phyloP scores from a whole-genome alignment of 2,888 invertebrate genomes.

The Dicyrtomina minuta region DNA sequence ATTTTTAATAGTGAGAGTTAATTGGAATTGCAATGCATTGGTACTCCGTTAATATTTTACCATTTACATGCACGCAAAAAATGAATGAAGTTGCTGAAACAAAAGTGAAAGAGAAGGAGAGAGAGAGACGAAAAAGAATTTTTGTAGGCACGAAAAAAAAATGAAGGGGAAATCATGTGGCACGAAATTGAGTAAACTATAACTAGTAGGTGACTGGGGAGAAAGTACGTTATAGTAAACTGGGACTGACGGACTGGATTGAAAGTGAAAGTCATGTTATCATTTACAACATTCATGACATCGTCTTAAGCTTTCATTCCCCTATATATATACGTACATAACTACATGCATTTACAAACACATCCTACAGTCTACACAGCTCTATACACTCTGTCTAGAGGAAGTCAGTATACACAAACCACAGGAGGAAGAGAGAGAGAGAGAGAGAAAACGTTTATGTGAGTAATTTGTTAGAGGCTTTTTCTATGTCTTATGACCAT shows the following conservation, averaged over 20 bases:
- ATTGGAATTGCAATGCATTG: constrained; percentile 11
- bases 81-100: constrained; percentile 13
- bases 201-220: background rate
- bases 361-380: background rate
- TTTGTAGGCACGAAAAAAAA: background rate
- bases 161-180: background rate
- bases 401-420: background rate
- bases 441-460: background rate
- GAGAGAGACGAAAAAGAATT: background rate
- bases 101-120: background rate
- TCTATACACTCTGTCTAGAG: background rate
- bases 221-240: background rate
- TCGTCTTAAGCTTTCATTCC: too few species aligned
- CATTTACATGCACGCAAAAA: constrained; percentile 23
- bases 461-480: too few species aligned
- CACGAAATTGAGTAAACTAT: too few species aligned
- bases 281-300: constrained; percentile 7
- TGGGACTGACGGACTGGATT: background rate
- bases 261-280: constrained; percentile 12
- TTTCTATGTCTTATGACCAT: too few species aligned
- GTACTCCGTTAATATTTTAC: background rate
- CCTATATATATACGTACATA: background rate
- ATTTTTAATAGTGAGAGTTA: constrained; percentile 24
- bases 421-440: background rate
- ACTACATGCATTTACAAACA: background rate